Base-by-base conservation (phyloP, 2,888 invertebrate species). In the Serripes groenlandicus region DNA sequence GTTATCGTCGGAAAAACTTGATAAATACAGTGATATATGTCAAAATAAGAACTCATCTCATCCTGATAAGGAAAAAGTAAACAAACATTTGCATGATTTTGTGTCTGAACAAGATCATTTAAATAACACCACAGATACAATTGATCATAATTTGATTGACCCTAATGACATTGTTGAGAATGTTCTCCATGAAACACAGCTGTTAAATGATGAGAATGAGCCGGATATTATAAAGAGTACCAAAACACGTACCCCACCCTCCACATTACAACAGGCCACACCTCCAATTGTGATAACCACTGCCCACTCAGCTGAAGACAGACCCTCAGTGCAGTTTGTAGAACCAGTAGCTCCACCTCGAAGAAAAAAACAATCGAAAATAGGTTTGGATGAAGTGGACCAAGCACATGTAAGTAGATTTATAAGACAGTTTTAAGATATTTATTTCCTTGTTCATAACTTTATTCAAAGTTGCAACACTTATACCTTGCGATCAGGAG, bases 161-260 rank as follows among this genome's bases (percentile, higher is more conserved):
- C 80, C 86, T n/a, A 84, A 84, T 58, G 76, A 81, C 30, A 74
- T 91, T 52, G 90, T 91, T 18, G 90, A 91, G 60, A 86, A 88
- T 58, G 87, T 91, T 66, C 80, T 91, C 42, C 89, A 90, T 37
- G 90, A 90, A 56, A 90, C 86, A n/a, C 88, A 90, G 52, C 77
- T 87, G 4, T 73, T 84, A 28, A 79, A 74, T 42, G 72, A 78
- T 11, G 76, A 70, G 18, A 90, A 91, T 75, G 98, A 98, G 95
- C 98, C 98, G 1, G 98, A 98, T 95, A 97, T 98, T 92, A 98
- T 98, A 90, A 97, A 98, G 79, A 98, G 98, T 95, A 97, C 98
- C 85, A 98, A 98, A 85, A 89, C 91, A 2, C 81, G 91, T 56
- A 92, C 92, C 34, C 92, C 92, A 23, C 91, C 92, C 7, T 85